Evolutionary conservation across 2,797 vertebrate genomes (phyloP).

Genomic region (Labroides dimidiatus): DNA sequence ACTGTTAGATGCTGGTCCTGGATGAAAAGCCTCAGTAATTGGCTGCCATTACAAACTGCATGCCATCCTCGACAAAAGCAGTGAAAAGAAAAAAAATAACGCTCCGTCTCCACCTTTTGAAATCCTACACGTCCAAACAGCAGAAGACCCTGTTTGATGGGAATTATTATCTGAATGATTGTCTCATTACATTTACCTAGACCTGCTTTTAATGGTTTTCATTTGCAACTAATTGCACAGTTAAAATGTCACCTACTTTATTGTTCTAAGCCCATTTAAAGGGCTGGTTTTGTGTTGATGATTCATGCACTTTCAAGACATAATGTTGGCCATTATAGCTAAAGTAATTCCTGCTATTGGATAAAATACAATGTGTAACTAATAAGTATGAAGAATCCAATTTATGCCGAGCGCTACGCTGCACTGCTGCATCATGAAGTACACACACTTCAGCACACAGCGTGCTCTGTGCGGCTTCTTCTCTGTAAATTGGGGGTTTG

Average conservation of each 20-base stretch:
- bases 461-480: conserved; percentile 11
- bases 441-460: conserved; percentile 7
- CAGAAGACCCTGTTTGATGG: conserved; percentile 26
- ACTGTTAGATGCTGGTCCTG: conserved; percentile 68
- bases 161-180: not conserved
- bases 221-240: conserved; percentile 29
- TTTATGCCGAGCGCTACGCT: conserved; percentile 43
- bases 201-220: conserved; percentile 24
- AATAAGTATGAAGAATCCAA: conserved; percentile 73
- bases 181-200: conserved; percentile 23
- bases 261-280: conserved; percentile 17
- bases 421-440: conserved; percentile 10
- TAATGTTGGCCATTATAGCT: conserved; percentile 28
- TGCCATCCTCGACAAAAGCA: conserved; percentile 52
- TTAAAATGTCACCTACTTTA: conserved; percentile 8
- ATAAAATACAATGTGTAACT: conserved; percentile 59
- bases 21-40: conserved; percentile 78
- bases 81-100: conserved; percentile 31
- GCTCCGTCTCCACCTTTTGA: conserved; percentile 33
- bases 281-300: conserved; percentile 8
- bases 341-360: conserved; percentile 59
- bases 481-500: conserved; percentile 24
- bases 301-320: conserved; percentile 36
- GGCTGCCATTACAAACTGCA: conserved; percentile 73
- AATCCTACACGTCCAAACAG: conserved; percentile 33